Evolutionary conservation across 2,888 invertebrate genomes (phyloP), one percentile per base, ranked within the genome.

Genomic region (Clepsis dumicolana): DNA sequence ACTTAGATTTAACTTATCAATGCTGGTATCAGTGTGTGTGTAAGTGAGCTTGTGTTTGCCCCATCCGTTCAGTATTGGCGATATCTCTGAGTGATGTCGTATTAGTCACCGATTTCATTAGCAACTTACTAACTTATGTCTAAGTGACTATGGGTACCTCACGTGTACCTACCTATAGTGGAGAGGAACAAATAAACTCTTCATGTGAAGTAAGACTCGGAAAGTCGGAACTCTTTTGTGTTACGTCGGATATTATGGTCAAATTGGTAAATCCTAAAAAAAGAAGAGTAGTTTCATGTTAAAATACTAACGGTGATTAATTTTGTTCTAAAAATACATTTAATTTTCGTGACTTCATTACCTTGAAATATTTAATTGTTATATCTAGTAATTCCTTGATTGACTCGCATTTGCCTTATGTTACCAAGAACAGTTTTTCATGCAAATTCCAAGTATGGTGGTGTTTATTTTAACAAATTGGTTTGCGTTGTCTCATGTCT

Each of bases 401-500:
- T 18, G n/a, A 18, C 27, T 56, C 61, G 62, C 38, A 35, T 56
- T 56, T 27, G 61, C 27, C n/a, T 24, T 21, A 62, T 38, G 25
- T 38, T 66, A 63, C 62, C 38, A 56, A 48, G 66, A 62, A 50
- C 18, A 57, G 56, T 63, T 62, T 67, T 67, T 67, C 67, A 48
- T 67, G 56, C 66, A 67, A 67, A 67, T 67, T 67, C 62, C 50
- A 24, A 59, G 53, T 56, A 70, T 16, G 64, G 70, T 44, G 41
- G 44, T 61, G 64, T 69, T 71, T 70, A 59, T 70, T 71, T 69
- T 66, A 56, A 59, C 63, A 63, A 70, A 71, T 71, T 57, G 64
- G 64, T 69, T 65, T 56, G 65, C 62, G 61, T 60, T 70, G 65
- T 60, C 57, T 78, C 77, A 75, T 73, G 73, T 72, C 71, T 76